Evolutionary conservation across 1,140 invertebrate species (phyloP).

Genomic region (Pseudachorutes palmiensis): DNA sequence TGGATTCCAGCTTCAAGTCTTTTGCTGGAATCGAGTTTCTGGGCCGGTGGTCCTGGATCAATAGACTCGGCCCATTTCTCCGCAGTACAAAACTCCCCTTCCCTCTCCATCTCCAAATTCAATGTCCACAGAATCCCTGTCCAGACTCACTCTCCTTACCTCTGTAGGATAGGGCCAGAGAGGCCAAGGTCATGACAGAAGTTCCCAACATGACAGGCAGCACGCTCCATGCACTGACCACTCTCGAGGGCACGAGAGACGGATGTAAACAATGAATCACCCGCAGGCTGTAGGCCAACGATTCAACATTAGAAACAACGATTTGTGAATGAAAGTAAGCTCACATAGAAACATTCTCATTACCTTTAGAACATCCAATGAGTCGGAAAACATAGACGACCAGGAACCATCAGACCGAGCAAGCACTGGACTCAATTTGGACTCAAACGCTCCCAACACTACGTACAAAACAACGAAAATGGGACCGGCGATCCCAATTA

Average conservation of each 20-base stretch:
- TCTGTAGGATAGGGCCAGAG: background rate
- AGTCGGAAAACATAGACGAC: background rate
- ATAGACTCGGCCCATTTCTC: too few species aligned
- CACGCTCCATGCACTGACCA: conserved; percentile 22
- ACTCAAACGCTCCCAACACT: conserved; percentile 30
- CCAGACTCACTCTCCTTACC: too few species aligned
- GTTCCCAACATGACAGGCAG: conserved; percentile 14
- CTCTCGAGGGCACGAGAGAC: conserved; percentile 8
- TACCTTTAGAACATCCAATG: conserved; percentile 1
- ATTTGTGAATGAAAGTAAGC: too few species aligned
- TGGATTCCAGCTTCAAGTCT: too few species aligned
- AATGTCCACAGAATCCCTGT: too few species aligned
- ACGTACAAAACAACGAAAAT: conserved; percentile 35
- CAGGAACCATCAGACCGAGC: background rate
- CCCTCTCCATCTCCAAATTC: too few species aligned
- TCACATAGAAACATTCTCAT: background rate
- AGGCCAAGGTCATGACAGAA: conserved; percentile 6
- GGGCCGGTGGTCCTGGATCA: too few species aligned
- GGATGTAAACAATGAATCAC: conserved; percentile 4
- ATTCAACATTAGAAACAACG: background rate
- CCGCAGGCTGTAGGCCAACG: conserved; percentile 15
- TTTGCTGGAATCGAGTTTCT: too few species aligned
- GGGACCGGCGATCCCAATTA: conserved; percentile 31
- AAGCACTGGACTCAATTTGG: conserved; percentile 26
- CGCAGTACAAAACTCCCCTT: too few species aligned